Base-by-base conservation (phyloP, 2,888 invertebrate genomes). In the Aproaerema taeniolella region DNA sequence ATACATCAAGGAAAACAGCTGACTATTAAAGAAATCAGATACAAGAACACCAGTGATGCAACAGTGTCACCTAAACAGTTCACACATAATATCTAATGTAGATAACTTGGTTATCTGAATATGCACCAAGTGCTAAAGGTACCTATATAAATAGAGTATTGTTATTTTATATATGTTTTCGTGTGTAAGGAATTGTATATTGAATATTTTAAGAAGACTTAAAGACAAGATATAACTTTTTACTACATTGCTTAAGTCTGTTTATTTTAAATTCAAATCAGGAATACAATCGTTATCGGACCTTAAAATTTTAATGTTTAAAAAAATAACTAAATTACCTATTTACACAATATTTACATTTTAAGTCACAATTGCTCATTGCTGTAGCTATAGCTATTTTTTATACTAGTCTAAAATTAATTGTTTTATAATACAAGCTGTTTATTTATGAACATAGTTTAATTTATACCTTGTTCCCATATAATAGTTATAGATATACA, bases 1-100 rank as follows among this genome's bases (percentile, higher is more conserved):
- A 89, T 89, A 71, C 90, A 90, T 59, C 89, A 89, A 63, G 88
- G 85, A 14, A 85, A 86, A 59, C 86, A 86, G 49, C 59, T 86
- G 42, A 86, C 86, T 31, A 86, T 86, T 38, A 86, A 86, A 55
- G 86, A 86, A 48, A 86, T 86, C 36, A 71, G 86, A 73, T 86
- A 86, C 45, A 86, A 80, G 52, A 76, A 72, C 44, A 70, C 67
- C 12, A 81, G 55, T 66, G 86, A 86, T 42, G n/a, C n/a, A n/a
- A 71, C 61, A 41, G 61, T 75, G 10, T 58, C 74, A 30, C 68
- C 81, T 2, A 85, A 86, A 57, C 81, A 66, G 38, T 86, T 76
- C 51, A 79, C 80, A 26, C 76, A 82, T 56, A 68, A 82, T 58
- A 73, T 82, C 55, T 83, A 82, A 67, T 55, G 5, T 51, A 37